phyloP scores from a whole-genome alignment of 2,888 invertebrate genomes.

The Cetonia aurata region DNA sequence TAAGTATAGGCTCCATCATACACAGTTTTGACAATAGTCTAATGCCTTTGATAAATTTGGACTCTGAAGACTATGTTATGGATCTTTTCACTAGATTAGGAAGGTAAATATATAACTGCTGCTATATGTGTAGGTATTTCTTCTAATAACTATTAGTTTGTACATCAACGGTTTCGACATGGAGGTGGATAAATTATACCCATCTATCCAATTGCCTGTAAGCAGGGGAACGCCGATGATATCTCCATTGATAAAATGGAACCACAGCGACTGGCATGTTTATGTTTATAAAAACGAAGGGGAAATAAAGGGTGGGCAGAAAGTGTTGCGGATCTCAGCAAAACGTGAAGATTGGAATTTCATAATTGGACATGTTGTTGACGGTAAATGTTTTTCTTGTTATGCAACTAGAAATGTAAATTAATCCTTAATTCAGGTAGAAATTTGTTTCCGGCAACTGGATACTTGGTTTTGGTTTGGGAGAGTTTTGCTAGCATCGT shows the following conservation, averaged over 20 bases:
- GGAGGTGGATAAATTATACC: constrained; percentile 82
- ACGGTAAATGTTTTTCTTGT: constrained; percentile 71
- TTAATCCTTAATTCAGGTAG: constrained; percentile 58
- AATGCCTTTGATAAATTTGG: not conserved
- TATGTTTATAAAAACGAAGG: constrained; percentile 77
- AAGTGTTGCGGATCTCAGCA: constrained; percentile 72
- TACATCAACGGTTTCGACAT: constrained; percentile 84
- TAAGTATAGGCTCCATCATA: constrained; percentile 6
- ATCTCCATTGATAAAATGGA: constrained; percentile 88
- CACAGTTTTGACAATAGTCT: not conserved
- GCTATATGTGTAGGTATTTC: not conserved
- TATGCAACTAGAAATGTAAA: not conserved
- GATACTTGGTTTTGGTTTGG: constrained; percentile 68
- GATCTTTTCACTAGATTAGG: constrained; percentile 19
- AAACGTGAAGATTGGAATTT: constrained; percentile 78
- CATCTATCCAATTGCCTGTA: constrained; percentile 83
- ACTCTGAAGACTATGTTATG: constrained; percentile 12
- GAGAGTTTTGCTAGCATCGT: constrained; percentile 67
- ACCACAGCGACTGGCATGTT: constrained; percentile 85
- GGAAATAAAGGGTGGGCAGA: constrained; percentile 77
- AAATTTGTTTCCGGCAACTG: constrained; percentile 74
- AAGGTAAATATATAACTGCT: constrained; percentile 18
- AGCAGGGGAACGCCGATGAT: constrained; percentile 88
- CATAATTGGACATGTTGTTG: constrained; percentile 85
- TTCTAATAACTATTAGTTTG: constrained; percentile 68